phyloP scores from a whole-genome alignment of 2,797 vertebrate species.

The Acomys russatus region DNA sequence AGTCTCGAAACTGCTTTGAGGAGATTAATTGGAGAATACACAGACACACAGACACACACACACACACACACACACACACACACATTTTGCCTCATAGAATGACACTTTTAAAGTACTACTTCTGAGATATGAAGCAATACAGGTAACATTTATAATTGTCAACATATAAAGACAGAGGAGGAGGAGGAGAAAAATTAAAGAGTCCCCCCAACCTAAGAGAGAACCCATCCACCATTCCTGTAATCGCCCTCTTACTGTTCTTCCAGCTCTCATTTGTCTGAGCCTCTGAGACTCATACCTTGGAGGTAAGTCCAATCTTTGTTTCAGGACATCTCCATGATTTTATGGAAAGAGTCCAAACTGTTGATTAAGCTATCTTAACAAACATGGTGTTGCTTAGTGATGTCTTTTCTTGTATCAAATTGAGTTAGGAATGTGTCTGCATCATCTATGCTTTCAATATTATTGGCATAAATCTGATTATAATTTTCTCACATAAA shows the following conservation, averaged over 20 bases:
- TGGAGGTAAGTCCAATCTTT: no score
- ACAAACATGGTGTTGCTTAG: background rate
- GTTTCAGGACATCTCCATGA: no score
- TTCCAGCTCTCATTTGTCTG: background rate
- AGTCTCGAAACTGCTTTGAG: background rate
- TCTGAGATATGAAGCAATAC: conserved; percentile 11
- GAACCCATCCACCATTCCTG: background rate
- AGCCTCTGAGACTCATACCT: background rate
- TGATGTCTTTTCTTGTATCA: conserved; percentile 36
- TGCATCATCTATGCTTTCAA: background rate
- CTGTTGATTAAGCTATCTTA: background rate
- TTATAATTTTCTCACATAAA: background rate
- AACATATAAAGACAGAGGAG: background rate
- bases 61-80: no score
- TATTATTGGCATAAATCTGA: conserved; percentile 6
- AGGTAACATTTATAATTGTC: background rate
- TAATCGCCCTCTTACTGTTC: background rate
- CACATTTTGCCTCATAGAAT: background rate
- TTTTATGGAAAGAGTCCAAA: background rate
- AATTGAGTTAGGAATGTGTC: conserved; percentile 19
- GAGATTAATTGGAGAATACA: background rate
- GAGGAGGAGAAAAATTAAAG: background rate
- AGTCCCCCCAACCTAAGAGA: background rate
- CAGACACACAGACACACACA: no score
- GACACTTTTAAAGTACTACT: background rate